These are phyloP conservation scores for Thomomys bottae DNA, from an alignment of 2,113 vertebrate genomes.

Conservation along the genomic window DNA sequence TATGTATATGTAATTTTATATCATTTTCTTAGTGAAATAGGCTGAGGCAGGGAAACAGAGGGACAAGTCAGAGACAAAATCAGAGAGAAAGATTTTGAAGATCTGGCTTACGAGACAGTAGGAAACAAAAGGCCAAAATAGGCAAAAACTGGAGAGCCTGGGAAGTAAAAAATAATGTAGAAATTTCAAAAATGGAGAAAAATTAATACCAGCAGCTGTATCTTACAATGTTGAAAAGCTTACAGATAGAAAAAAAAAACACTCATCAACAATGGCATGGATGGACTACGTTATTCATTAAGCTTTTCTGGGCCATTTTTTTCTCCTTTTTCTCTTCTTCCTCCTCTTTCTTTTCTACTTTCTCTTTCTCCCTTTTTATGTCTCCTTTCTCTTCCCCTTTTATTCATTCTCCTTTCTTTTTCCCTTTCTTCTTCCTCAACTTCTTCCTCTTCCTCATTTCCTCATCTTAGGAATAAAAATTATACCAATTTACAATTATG, in stretches of 20 bases:
- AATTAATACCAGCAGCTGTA: neutral
- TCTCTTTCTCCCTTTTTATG: too few species aligned
- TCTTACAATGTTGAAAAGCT: neutral
- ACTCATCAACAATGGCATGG: too few species aligned
- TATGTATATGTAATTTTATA: neutral
- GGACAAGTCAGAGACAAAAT: too few species aligned
- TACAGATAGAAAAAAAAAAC: neutral
- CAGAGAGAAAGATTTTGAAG: neutral
- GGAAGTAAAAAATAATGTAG: too few species aligned
- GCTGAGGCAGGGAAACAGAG: too few species aligned
- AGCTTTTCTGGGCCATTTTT: neutral
- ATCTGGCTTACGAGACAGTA: neutral
- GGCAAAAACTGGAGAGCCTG: too few species aligned
- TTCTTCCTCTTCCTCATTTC: neutral
- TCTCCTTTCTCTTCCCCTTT: too few species aligned
- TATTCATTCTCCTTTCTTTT: neutral
- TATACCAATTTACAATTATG: neutral
- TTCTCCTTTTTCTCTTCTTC: neutral
- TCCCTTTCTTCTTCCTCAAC: too few species aligned
- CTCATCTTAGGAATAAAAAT: neutral
- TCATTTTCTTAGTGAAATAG: too few species aligned
- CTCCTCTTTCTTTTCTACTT: neutral
- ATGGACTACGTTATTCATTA: neutral
- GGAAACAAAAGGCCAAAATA: neutral
- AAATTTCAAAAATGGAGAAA: neutral